Conservation (phyloP, 92 coral and sea anemone species). For the Epizoanthus stellaris region DNA sequence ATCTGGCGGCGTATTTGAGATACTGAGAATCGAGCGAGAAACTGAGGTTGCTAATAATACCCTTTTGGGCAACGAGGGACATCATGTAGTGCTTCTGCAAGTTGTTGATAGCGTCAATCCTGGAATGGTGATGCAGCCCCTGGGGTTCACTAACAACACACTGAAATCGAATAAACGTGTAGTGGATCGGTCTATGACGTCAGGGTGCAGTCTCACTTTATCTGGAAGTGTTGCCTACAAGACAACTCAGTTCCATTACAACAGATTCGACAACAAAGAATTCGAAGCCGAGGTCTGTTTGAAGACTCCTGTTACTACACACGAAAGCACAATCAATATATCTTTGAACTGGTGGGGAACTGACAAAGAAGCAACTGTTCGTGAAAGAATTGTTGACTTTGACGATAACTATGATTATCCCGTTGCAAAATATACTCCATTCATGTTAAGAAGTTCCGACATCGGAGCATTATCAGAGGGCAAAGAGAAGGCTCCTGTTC, state of each 20-base stretch:
- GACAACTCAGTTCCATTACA: conserved; percentile 27
- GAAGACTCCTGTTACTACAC: conserved; percentile 24
- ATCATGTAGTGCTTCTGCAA: conserved; percentile 31
- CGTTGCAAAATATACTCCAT: conserved; percentile 54
- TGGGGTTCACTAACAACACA: conserved; percentile 52
- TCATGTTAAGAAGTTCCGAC: conserved; percentile 37
- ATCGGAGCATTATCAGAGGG: neutral
- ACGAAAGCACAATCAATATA: conserved; percentile 29
- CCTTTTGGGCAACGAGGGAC: conserved; percentile 45
- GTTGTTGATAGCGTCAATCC: conserved; percentile 11
- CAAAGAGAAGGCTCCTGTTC: conserved; percentile 8
- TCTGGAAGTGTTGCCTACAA: conserved; percentile 49
- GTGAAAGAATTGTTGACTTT: conserved; percentile 64
- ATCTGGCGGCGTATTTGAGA: conserved; percentile 46
- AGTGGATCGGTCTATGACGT: neutral
- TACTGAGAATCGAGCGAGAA: conserved; percentile 36
- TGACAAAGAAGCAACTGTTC: neutral
- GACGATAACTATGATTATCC: conserved; percentile 65
- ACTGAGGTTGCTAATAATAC: conserved; percentile 44
- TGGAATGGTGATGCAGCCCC: neutral
- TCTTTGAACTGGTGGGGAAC: conserved; percentile 82
- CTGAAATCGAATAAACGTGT: conserved; percentile 29
- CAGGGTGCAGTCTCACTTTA: conserved; percentile 27
- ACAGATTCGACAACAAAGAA: conserved; percentile 51
- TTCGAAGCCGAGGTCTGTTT: conserved; percentile 57